phyloP scores from a whole-genome alignment of 2,888 invertebrate species.

The Philhelius pedissequus region DNA sequence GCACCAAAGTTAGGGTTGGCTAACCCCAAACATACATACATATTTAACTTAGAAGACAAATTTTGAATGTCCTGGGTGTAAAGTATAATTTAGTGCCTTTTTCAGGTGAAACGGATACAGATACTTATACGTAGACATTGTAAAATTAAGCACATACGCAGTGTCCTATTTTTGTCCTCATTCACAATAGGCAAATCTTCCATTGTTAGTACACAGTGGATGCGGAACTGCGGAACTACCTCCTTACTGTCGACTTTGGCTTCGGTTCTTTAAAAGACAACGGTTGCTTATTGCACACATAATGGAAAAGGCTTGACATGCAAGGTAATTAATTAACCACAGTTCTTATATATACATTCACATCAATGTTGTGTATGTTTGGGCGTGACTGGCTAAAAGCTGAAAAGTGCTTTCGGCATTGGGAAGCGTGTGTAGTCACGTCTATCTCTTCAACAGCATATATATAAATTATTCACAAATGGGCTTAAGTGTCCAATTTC shows the following conservation, averaged over 20 bases:
- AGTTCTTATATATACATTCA: too few species aligned
- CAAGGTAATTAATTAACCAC: slow-evolving; percentile 60
- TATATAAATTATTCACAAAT: slow-evolving; percentile 45
- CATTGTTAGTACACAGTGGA: background rate
- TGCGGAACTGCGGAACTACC: background rate
- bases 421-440: slow-evolving; percentile 26
- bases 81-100: slow-evolving; percentile 61
- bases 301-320: slow-evolving; percentile 13
- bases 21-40: background rate
- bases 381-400: background rate
- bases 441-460: slow-evolving; percentile 35
- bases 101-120: slow-evolving; percentile 24
- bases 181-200: slow-evolving; percentile 45
- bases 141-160: slow-evolving; percentile 3
- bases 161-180: slow-evolving; percentile 47
- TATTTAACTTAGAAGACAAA: slow-evolving; percentile 10
- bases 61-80: slow-evolving; percentile 24
- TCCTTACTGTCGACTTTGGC: background rate
- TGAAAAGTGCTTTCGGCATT: slow-evolving; percentile 1
- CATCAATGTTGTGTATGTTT: too few species aligned
- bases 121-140: background rate
- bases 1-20: background rate
- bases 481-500: slow-evolving; percentile 37
- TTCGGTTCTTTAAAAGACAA: slow-evolving; percentile 3
- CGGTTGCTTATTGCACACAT: slow-evolving; percentile 25